Evolutionary conservation across 1,140 invertebrate genomes (phyloP).

Genomic region (Anoplophora glabripennis): DNA sequence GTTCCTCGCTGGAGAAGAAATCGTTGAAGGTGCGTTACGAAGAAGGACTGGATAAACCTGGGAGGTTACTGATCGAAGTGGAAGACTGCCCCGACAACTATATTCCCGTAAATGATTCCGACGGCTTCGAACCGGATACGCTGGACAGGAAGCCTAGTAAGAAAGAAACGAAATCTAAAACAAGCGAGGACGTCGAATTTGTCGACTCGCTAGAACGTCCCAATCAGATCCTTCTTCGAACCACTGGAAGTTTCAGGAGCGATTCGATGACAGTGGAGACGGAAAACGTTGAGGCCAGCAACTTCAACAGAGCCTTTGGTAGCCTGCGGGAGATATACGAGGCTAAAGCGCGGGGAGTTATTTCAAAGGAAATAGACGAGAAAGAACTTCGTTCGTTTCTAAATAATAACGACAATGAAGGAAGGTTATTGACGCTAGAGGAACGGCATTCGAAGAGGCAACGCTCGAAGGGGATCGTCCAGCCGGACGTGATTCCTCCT

Average conservation of each 20-base stretch:
- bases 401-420: slow-evolving; percentile 38
- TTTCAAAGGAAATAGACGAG: slow-evolving; percentile 41
- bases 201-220: slow-evolving; percentile 58
- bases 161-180: slow-evolving; percentile 28
- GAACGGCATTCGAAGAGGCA: slow-evolving; percentile 67
- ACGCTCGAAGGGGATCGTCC: slow-evolving; percentile 51
- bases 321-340: slow-evolving; percentile 73
- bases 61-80: slow-evolving; percentile 75
- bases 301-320: slow-evolving; percentile 55
- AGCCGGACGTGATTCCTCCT: slow-evolving; percentile 56
- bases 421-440: slow-evolving; percentile 60
- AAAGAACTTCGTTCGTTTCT: slow-evolving; percentile 35
- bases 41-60: slow-evolving; percentile 61
- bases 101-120: slow-evolving; percentile 66
- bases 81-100: slow-evolving; percentile 70
- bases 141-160: slow-evolving; percentile 76
- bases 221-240: slow-evolving; percentile 55
- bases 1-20: slow-evolving; percentile 56
- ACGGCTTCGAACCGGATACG: slow-evolving; percentile 79
- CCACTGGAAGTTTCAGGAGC: slow-evolving; percentile 63
- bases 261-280: slow-evolving; percentile 32
- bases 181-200: slow-evolving; percentile 32
- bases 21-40: slow-evolving; percentile 55
- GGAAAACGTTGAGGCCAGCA: slow-evolving; percentile 16
- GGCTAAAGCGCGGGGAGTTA: slow-evolving; percentile 49